These are phyloP conservation scores for Acholoe squamosa DNA, from an alignment of 2,888 invertebrate species.

Conservation along the genomic window DNA sequence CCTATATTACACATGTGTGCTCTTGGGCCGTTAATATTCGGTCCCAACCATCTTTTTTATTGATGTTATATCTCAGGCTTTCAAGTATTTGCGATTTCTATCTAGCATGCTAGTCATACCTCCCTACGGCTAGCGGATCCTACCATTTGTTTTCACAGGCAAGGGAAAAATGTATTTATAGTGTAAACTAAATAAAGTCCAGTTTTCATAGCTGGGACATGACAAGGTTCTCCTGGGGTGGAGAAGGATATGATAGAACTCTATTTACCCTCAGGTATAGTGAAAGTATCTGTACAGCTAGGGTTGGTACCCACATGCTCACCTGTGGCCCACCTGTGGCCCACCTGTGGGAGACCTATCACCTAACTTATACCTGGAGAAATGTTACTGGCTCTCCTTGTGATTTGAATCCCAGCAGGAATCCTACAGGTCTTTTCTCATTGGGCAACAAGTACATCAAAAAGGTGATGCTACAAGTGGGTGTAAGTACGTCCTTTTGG, in stretches of 20 bases:
- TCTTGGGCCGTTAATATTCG: too few species aligned
- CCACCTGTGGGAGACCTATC: conserved; percentile 2
- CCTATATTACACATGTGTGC: too few species aligned
- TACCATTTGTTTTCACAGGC: neutral
- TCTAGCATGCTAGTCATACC: neutral
- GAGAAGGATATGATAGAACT: neutral
- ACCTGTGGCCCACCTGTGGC: neutral
- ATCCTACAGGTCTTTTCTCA: too few species aligned
- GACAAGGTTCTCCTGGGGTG: neutral
- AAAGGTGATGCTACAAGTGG: too few species aligned
- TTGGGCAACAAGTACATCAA: too few species aligned
- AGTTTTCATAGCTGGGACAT: neutral
- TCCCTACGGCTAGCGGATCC: neutral
- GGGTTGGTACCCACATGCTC: neutral
- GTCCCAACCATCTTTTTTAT: too few species aligned
- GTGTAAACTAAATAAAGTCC: neutral
- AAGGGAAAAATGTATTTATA: neutral
- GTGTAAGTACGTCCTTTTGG: too few species aligned
- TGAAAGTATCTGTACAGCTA: neutral
- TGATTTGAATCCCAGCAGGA: neutral
- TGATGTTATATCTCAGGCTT: too few species aligned
- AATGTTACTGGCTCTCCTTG: neutral
- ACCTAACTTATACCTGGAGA: neutral
- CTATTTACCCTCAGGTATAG: neutral
- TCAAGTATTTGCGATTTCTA: too few species aligned